phyloP scores from a whole-genome alignment of 2,113 vertebrate species.

The Thamnaconus septentrionalis region DNA sequence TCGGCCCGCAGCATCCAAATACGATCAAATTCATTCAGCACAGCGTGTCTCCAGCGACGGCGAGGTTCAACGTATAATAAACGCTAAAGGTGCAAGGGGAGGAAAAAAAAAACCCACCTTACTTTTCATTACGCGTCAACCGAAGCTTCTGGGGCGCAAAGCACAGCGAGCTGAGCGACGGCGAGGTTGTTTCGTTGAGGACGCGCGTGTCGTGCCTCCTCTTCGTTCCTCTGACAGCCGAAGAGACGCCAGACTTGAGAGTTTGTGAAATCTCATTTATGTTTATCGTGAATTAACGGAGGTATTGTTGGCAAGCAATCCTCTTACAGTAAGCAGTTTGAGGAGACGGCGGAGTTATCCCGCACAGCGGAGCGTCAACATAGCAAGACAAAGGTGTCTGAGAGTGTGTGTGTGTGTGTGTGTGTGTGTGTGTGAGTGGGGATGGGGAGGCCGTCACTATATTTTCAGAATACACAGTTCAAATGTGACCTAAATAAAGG shows the following conservation, averaged over 20 bases:
- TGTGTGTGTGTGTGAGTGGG: background rate
- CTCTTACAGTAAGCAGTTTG: conserved; percentile 80
- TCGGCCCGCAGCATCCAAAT: conserved; percentile 19
- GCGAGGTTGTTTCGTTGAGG: conserved; percentile 44
- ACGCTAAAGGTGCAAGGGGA: background rate
- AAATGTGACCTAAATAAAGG: conserved; percentile 76
- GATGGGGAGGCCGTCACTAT: conserved; percentile 30
- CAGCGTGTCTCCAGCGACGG: conserved; percentile 4
- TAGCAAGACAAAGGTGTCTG: conserved; percentile 15
- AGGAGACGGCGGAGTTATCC: conserved; percentile 70
- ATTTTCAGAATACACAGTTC: conserved; percentile 62
- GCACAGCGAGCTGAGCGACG: conserved; percentile 31
- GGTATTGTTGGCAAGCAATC: conserved; percentile 76
- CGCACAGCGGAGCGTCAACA: conserved; percentile 38
- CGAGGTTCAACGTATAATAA: conserved; percentile 13
- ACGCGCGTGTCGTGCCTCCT: conserved; percentile 21
- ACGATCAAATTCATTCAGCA: conserved; percentile 21
- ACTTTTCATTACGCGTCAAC: conserved; percentile 15
- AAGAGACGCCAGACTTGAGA: conserved; percentile 65
- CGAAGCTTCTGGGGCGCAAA: conserved; percentile 19
- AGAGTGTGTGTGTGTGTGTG: conserved; percentile 8
- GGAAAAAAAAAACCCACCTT: background rate
- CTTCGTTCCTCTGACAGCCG: conserved; percentile 57
- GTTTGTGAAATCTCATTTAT: conserved; percentile 75
- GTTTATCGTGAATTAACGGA: conserved; percentile 79